Evolutionary conservation across 2,888 invertebrate species (phyloP), one percentile per base, ranked within the genome.

Genomic region (Leptinotarsa haldemani): DNA sequence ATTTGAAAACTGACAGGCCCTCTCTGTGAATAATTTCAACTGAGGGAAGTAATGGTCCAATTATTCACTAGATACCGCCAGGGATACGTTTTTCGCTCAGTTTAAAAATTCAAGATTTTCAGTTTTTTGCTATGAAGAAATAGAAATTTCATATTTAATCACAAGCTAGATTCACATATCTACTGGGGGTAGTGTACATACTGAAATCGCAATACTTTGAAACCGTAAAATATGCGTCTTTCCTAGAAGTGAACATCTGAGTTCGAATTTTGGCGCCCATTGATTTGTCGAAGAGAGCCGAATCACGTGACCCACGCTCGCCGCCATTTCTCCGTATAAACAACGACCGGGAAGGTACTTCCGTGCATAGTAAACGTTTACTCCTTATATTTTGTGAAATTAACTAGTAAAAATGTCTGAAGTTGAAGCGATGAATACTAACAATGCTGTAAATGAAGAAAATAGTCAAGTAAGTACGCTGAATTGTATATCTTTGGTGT

Each of bases 251-350:
- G 56, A 15, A 22, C 13, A 56, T 12, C 12, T 56, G 1, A 18
- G 22, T 74, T 82, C 82, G 65, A 78, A 83, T 82, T 77, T 78
- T 80, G 65, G 78, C 87, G 87, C 84, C 82, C 82, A 82, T 79
- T 82, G 82, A 84, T 83, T 80, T 82, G 82, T 82, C 82, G 82
- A 81, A 79, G 79, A 78, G 79, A 80, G 74, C 80, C 70, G 72
- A 73, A 79, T 88, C 88, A 90, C 90, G 89, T 90, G 90, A 90
- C 90, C 90, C 89, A 90, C 90, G 90, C 90, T 90, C 88, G 88
- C 89, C 89, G 90, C 90, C 90, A 90, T 90, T 90, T 89, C 88
- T 87, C 87, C 87, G 89, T 89, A 90, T 90, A 90, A 90, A 90
- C 90, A 90, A 87, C 89, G 88, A 88, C 89, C 89, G 89, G 89